A percentile compares a stretch with the other conserved stretches of the same genome.
phyloP scores from a whole-genome alignment of 2,888 invertebrate species.

The Lamproptera curius region DNA sequence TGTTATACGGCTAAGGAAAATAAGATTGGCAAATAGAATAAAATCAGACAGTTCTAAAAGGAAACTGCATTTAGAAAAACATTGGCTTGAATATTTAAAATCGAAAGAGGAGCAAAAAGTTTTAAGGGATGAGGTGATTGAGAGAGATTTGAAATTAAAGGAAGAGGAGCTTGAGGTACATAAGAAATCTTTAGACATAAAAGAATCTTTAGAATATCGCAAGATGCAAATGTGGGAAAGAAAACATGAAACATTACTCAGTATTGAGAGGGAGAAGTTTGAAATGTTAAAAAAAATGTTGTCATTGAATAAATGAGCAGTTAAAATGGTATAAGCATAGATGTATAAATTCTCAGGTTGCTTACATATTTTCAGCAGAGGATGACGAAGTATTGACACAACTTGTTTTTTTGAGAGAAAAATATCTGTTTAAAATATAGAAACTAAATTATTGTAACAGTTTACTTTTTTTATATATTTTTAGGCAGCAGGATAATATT shows the following conservation, averaged over 20 bases:
- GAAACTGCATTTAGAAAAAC: conserved; percentile 48
- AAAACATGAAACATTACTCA: conserved; percentile 37
- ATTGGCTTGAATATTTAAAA: conserved; percentile 48
- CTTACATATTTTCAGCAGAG: too few relatives aligned
- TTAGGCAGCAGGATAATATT: too few relatives aligned
- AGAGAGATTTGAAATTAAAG: conserved; percentile 37
- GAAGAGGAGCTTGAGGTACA: conserved; percentile 43
- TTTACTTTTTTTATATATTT: too few relatives aligned
- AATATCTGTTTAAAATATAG: too few relatives aligned
- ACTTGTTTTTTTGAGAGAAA: too few relatives aligned
- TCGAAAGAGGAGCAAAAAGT: conserved; percentile 39
- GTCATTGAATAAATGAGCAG: conserved; percentile 13
- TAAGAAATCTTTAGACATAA: conserved; percentile 41
- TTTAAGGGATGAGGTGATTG: conserved; percentile 38
- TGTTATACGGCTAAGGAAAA: conserved; percentile 45
- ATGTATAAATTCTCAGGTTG: neutral
- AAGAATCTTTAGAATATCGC: conserved; percentile 38
- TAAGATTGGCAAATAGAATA: conserved; percentile 46
- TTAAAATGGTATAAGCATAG: too few relatives aligned
- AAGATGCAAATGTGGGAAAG: conserved; percentile 30
- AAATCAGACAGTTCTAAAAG: conserved; percentile 44
- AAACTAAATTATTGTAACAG: too few relatives aligned
- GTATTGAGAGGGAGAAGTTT: conserved; percentile 45
- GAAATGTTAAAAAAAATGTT: conserved; percentile 40
- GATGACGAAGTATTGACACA: too few relatives aligned